Evolutionary conservation across 2,888 invertebrate species (phyloP).

Genomic region (Apotomis betuletana): DNA sequence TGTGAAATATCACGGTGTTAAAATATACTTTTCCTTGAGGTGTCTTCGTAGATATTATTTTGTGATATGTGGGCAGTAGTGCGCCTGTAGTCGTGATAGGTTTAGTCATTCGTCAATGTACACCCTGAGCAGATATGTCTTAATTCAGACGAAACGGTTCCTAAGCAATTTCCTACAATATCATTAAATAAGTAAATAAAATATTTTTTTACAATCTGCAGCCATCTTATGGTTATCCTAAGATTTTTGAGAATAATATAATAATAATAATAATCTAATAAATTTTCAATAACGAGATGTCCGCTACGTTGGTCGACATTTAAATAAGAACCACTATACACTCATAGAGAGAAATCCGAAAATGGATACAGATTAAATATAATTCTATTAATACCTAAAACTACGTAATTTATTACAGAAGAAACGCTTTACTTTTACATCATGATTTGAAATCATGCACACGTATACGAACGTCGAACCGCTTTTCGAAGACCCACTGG

Average conservation of each 20-base stretch:
- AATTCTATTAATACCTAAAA: conserved; percentile 80
- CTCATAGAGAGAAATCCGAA: conserved; percentile 83
- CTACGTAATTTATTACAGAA: conserved; percentile 80
- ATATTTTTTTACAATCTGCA: conserved; percentile 79
- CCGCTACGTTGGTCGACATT: conserved; percentile 83
- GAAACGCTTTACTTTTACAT: conserved; percentile 72
- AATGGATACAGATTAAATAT: conserved; percentile 82
- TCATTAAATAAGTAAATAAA: conserved; percentile 73
- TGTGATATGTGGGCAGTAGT: conserved; percentile 75
- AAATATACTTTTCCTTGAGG: conserved; percentile 64
- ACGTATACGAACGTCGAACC: conserved; percentile 82
- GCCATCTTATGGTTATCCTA: conserved; percentile 83
- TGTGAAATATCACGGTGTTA: conserved; percentile 80
- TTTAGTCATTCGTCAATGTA: conserved; percentile 55
- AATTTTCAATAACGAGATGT: conserved; percentile 82
- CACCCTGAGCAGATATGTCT: conserved; percentile 79
- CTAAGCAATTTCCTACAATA: conserved; percentile 77
- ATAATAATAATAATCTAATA: conserved; percentile 77
- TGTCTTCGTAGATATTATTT: conserved; percentile 57
- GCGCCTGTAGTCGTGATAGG: conserved; percentile 55
- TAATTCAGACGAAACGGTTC: conserved; percentile 66
- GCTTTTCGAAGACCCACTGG: conserved; percentile 77
- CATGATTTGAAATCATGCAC: conserved; percentile 81
- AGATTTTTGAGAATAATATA: conserved; percentile 77
- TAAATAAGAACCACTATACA: conserved; percentile 83